Conservation (phyloP, 2,797 vertebrate species). For the Dendrocincla tyrannina region DNA sequence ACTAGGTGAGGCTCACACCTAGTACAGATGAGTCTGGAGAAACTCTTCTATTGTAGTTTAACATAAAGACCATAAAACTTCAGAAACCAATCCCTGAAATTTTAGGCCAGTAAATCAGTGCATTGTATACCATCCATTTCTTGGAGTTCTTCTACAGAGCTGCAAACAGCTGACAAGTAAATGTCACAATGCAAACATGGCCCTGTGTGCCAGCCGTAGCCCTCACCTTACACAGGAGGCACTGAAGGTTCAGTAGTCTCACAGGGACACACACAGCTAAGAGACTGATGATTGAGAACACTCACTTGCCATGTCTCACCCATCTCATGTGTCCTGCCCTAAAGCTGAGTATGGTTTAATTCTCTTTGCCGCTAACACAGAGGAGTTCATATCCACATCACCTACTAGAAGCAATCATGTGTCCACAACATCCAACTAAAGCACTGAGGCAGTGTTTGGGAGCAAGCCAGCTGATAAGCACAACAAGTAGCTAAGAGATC, state of each 20-base stretch:
- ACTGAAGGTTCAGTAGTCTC: background rate
- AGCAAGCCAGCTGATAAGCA: background rate
- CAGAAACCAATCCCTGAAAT: background rate
- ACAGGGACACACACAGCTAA: background rate
- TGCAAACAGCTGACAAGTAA: background rate
- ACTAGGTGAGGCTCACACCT: background rate
- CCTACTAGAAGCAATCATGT: accelerated
- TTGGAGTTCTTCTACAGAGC: background rate
- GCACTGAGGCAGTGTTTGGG: background rate
- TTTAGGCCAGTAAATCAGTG: background rate
- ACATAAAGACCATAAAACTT: background rate
- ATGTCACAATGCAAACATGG: background rate
- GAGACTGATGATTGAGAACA: background rate
- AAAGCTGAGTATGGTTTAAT: background rate
- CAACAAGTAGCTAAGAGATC: background rate
- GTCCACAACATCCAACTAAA: background rate
- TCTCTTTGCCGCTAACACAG: background rate
- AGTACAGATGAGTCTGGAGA: background rate
- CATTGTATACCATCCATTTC: background rate
- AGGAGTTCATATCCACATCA: background rate
- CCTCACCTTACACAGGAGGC: accelerated
- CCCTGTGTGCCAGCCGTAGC: background rate
- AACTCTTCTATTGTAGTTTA: background rate
- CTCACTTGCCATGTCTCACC: background rate
- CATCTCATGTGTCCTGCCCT: background rate